Base-by-base conservation (phyloP, 2,113 vertebrate genomes). In the Apodemus sylvaticus region DNA sequence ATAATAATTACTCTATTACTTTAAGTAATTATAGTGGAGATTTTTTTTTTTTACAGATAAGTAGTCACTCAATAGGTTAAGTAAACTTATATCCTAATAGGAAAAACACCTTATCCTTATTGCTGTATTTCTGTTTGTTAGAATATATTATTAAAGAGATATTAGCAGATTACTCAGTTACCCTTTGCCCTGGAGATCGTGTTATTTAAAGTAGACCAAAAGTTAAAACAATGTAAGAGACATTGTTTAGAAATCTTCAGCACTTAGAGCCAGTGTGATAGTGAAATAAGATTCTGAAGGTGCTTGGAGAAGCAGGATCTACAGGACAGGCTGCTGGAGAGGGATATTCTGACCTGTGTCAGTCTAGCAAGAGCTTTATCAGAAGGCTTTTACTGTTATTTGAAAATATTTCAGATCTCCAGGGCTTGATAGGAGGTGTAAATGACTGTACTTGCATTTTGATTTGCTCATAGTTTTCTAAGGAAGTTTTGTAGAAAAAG, bases 401-500 rank as follows among this genome's bases (percentile, higher is more conserved):
- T 51, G 34, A 70, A 66, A 45, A 9, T 34, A 70, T 79, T 96
- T 96, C 36, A 91, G 19, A 39, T 96, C 91, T 94, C 39, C 16
- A 60, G 2, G 85, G 22, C 90, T 87, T 71, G 73, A 92, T 34
- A 64, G 68, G 14, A 68, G 73, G 2, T 87, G 7, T 82, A 88
- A 51, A 93, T 78, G 14, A 22, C 78, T 90, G 39, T 16, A 62
- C 42, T 82, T 96, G 26, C 71, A 3, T 94, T 89, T 86, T 93
- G 9, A 89, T 91, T 95, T 53, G 76, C 24, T 51, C 51, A 77
- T 9, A 74, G 0, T 89, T 93, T 78, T 81, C 4, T 92, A 78
- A 88, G 12, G 83, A 86, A 73, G 36, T 73, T 97, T 83, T 82
- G 1, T 82, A 95, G 36, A 90, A 94, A n/a, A 96, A 88, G 87